These are phyloP conservation scores for Calameuta idolon DNA, from an alignment of 2,888 invertebrate genomes.

Conservation along the genomic window DNA sequence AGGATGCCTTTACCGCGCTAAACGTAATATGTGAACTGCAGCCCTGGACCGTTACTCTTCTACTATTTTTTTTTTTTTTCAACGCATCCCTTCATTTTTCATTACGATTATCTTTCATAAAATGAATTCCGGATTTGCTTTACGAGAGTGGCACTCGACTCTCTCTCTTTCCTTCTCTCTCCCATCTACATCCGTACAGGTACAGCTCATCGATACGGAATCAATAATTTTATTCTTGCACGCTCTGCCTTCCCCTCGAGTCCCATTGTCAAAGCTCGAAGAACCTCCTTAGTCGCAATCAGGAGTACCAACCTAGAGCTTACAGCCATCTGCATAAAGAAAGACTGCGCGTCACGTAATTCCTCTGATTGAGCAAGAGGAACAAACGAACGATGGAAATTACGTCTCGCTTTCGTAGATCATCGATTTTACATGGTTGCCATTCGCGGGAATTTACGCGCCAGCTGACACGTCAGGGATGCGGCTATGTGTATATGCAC, in stretches of 20 bases:
- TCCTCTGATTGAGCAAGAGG: not conserved
- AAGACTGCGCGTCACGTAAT: not conserved
- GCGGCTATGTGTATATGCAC: not conserved
- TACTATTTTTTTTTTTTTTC: not conserved
- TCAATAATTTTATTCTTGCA: not conserved
- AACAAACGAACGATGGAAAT: not conserved
- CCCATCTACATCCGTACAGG: not conserved
- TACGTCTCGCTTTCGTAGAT: not conserved
- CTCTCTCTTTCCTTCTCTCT: too few species aligned
- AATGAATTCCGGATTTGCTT: not conserved
- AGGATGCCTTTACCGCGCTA: slow-evolving; percentile 34
- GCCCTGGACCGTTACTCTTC: not conserved
- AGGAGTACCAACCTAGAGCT: not conserved
- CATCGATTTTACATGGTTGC: not conserved
- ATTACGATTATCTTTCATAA: not conserved
- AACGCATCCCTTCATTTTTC: not conserved
- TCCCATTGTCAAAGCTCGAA: not conserved
- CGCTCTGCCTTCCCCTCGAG: not conserved
- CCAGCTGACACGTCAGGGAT: not conserved
- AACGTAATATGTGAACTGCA: slow-evolving; percentile 41
- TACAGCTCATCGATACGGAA: not conserved
- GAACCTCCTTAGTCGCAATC: not conserved
- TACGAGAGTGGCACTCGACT: not conserved
- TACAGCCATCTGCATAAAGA: not conserved
- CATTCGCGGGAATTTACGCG: not conserved